Evolutionary conservation across 2,888 invertebrate genomes (phyloP).

Genomic region (Drosophila meridiana): DNA sequence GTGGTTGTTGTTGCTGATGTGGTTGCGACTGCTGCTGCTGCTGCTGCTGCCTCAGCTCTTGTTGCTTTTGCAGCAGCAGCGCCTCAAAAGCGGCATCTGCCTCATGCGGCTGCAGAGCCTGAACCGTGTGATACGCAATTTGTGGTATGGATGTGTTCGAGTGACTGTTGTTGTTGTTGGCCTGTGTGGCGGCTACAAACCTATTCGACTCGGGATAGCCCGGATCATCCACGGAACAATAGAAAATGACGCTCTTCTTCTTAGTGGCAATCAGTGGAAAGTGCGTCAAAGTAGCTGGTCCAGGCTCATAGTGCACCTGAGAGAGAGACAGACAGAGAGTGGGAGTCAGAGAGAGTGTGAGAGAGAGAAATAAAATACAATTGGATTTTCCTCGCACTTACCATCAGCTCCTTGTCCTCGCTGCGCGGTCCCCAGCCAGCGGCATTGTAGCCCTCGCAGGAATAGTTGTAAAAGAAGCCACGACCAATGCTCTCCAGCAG

Average conservation of each 20-base stretch:
- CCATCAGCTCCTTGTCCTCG: slow-evolving; percentile 91
- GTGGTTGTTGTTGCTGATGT: slow-evolving; percentile 20
- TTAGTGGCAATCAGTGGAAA: slow-evolving; percentile 92
- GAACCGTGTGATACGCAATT: slow-evolving; percentile 79
- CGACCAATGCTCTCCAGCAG: slow-evolving; percentile 94
- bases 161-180: slow-evolving; percentile 36
- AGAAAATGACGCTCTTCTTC: slow-evolving; percentile 92
- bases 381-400: slow-evolving; percentile 79
- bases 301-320: slow-evolving; percentile 89
- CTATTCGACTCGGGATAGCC: slow-evolving; percentile 90
- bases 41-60: slow-evolving; percentile 45
- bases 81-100: slow-evolving; percentile 82
- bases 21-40: slow-evolving; percentile 31
- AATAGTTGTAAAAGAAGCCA: slow-evolving; percentile 96
- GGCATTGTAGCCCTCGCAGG: slow-evolving; percentile 94
- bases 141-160: slow-evolving; percentile 41
- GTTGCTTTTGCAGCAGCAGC: slow-evolving; percentile 73
- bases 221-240: slow-evolving; percentile 92
- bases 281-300: slow-evolving; percentile 91
- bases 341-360: neutral
- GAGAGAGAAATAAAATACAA: neutral
- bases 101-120: slow-evolving; percentile 78
- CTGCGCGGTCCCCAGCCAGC: slow-evolving; percentile 95
- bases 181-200: slow-evolving; percentile 77
- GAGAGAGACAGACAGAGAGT: slow-evolving; percentile 5